phyloP scores from a whole-genome alignment of 2,888 invertebrate species.

The Peribatodes rhomboidaria region DNA sequence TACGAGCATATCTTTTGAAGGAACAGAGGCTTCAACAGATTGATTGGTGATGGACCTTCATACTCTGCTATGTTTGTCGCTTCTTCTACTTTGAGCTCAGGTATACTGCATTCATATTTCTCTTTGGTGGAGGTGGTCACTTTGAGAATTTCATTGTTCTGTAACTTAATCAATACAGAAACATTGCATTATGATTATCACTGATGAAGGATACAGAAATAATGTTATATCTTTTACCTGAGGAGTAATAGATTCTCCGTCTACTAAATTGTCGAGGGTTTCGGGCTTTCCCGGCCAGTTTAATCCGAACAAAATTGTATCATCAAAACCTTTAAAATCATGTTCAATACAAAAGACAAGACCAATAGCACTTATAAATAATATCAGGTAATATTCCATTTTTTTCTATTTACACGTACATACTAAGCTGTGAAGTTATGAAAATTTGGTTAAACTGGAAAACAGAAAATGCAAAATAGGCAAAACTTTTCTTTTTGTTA shows the following conservation, averaged over 20 bases:
- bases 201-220: neutral
- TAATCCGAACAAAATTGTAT: slow-evolving; percentile 92
- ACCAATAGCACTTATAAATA: slow-evolving; percentile 60
- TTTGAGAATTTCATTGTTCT: slow-evolving; percentile 87
- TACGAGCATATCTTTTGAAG: slow-evolving; percentile 93
- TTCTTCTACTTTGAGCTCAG: slow-evolving; percentile 87
- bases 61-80: slow-evolving; percentile 87
- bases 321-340: slow-evolving; percentile 93
- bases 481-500: neutral
- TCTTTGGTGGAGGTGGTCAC: slow-evolving; percentile 93
- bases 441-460: slow-evolving; percentile 1
- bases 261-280: slow-evolving; percentile 59
- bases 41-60: slow-evolving; percentile 91
- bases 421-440: slow-evolving; percentile 32
- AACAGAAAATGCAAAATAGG: slow-evolving; percentile 15
- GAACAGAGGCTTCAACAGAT: slow-evolving; percentile 92
- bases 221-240: slow-evolving; percentile 55
- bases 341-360: slow-evolving; percentile 73
- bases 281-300: slow-evolving; percentile 89
- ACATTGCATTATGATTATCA: neutral
- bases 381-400: slow-evolving; percentile 64
- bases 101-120: slow-evolving; percentile 93
- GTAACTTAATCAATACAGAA: slow-evolving; percentile 34
- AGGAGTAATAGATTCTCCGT: slow-evolving; percentile 58
- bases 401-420: slow-evolving; percentile 50